Evolutionary conservation across 2,797 vertebrate genomes (phyloP).

Genomic region (Sardinella longiceps): DNA sequence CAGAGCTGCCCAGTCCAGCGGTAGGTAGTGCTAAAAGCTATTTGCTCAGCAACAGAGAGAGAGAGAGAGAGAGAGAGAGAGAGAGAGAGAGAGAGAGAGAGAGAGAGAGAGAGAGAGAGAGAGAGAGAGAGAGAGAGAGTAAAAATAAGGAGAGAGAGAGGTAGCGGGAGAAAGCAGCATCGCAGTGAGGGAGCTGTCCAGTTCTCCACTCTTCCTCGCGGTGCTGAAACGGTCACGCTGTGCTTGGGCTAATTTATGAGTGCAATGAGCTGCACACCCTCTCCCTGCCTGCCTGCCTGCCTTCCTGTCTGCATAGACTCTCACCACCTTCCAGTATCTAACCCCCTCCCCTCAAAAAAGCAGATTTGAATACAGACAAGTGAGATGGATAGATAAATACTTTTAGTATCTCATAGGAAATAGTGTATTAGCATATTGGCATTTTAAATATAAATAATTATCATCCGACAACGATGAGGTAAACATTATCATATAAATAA

Average conservation of each 20-base stretch:
- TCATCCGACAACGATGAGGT: too few relatives aligned
- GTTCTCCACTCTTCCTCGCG: background rate
- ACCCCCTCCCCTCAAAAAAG: too few relatives aligned
- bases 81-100: slow-evolving; percentile 46
- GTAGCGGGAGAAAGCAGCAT: slow-evolving; percentile 39
- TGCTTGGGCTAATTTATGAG: background rate
- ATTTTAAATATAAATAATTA: too few relatives aligned
- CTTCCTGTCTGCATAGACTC: background rate
- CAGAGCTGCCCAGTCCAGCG: background rate
- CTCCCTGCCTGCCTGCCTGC: background rate
- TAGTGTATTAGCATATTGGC: too few relatives aligned
- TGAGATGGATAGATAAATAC: too few relatives aligned
- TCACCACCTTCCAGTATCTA: background rate
- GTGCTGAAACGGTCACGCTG: background rate
- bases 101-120: slow-evolving; percentile 24
- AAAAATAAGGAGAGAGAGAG: slow-evolving; percentile 26
- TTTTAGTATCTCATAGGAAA: too few relatives aligned
- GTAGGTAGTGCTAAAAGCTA: slow-evolving; percentile 15
- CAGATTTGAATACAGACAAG: too few relatives aligned
- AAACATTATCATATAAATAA: too few relatives aligned
- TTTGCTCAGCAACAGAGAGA: background rate
- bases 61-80: slow-evolving; percentile 28
- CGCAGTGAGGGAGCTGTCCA: slow-evolving; percentile 43
- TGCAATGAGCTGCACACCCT: background rate
- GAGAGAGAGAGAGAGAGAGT: slow-evolving; percentile 46